Conservation (phyloP, 30 jellyfish, hydroid and myxozoan genomes). For the Pelagia noctiluca region DNA sequence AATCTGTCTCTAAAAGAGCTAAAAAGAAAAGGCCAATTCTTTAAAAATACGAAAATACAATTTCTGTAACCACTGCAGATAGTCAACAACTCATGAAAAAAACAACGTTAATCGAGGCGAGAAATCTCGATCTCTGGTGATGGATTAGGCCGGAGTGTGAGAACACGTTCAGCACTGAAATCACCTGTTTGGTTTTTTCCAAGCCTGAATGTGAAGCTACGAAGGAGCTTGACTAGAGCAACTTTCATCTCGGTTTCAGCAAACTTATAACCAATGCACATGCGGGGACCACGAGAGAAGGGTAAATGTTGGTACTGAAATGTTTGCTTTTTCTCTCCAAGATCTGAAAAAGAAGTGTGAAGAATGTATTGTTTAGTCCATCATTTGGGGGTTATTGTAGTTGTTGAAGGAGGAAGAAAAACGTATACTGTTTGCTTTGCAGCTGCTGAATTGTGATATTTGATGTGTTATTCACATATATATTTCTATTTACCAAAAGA, state of each 20-base stretch:
- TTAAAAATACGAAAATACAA: no score
- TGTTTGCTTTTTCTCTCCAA: no score
- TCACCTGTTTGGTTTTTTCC: neutral
- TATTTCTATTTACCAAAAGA: neutral
- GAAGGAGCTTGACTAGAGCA: neutral
- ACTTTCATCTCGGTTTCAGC: neutral
- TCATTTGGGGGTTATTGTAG: neutral
- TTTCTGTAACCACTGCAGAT: no score
- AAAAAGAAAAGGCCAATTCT: no score
- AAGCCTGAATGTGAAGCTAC: neutral
- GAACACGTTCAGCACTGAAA: neutral
- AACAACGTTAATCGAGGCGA: no score
- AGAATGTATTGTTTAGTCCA: no score
- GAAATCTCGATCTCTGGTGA: neutral
- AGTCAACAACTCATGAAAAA: no score
- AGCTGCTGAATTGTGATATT: neutral
- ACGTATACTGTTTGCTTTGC: neutral
- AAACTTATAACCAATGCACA: neutral
- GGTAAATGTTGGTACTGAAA: neutral
- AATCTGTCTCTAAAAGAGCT: no score
- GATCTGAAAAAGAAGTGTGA: no score
- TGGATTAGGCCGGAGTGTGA: neutral
- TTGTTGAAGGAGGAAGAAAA: neutral
- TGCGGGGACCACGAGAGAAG: slow-evolving; percentile 1
- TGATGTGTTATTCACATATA: neutral